Base-by-base conservation (phyloP, 2,888 invertebrate species). In the Pediacus dermestoides region DNA sequence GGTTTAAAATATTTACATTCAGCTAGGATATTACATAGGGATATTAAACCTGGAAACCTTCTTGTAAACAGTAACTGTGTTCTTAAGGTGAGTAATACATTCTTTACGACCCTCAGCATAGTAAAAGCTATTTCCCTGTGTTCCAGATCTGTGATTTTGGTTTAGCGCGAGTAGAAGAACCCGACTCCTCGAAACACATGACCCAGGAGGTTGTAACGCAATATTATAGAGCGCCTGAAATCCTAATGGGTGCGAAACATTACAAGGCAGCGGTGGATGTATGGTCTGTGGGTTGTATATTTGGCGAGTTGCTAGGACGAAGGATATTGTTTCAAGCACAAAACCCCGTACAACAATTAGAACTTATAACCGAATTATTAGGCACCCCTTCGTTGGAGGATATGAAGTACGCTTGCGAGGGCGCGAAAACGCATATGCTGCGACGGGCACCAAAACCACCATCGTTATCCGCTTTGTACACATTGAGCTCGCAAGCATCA, bases 151-250 rank as follows among this genome's bases (percentile, higher is more conserved):
- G 99, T 77, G 99, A 99, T 78, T 99, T 99, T 72, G 99, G 99
- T 14, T 75, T 99, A 69, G 99, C 99, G 23, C 79, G 99, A 53
- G 94, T 97, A 44, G 95, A 95, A 73, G 97, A 99, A 67, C 90
- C 91, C 1, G 92, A 94, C 67, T 83, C 86, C 61, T 82, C 82
- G 61, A 88, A 89, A 70, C 87, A 90, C 70, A 97, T 99, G 97
- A 99, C 99, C 18, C 97, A 97, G 72, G 99, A 99, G 74, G 99
- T 99, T 47, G 99, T 99, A 46, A 99, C 99, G 52, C 99, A 99
- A 75, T 99, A 99, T 75, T 99, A 99, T 74, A 82, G 99, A 50
- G 95, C 97, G 12, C 99, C 99, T 1, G 99, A 99, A 75, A 92
- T 99, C 60, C 77, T 99, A 44, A 97, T 99, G 96, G 99, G 99